Evolutionary conservation across 2,888 invertebrate species (phyloP).

Genomic region (Drosophila longiperda): DNA sequence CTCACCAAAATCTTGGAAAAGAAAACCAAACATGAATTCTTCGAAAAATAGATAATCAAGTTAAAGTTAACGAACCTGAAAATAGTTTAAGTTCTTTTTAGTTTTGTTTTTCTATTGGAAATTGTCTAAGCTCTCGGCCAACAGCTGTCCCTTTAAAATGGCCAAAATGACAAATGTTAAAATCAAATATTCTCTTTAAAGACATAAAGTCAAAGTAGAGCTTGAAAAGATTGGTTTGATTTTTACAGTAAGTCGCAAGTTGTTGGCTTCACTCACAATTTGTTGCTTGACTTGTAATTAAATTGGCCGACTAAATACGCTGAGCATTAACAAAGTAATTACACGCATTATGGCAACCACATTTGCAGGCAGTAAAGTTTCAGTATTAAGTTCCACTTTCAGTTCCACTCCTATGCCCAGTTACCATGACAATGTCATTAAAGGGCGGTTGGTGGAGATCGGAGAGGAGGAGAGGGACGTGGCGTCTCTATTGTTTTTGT

Average conservation of each 20-base stretch:
- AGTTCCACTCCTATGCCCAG: conserved; percentile 13
- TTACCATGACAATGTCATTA: conserved; percentile 25
- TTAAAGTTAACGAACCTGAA: not conserved
- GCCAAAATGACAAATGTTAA: not conserved
- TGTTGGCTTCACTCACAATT: conserved; percentile 18
- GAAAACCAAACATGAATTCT: not conserved
- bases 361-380: conserved; percentile 31
- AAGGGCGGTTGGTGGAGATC: not conserved
- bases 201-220: conserved; percentile 13
- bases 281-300: conserved; percentile 55
- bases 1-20: not conserved
- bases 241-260: conserved; percentile 26
- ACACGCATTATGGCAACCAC: conserved; percentile 70
- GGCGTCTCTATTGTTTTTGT: conserved; percentile 30
- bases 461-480: not conserved
- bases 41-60: not conserved
- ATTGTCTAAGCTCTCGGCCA: not conserved
- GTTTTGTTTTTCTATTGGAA: not conserved
- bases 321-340: conserved; percentile 77
- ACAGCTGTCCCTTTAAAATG: not conserved
- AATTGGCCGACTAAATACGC: conserved; percentile 49
- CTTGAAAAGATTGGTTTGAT: conserved; percentile 44
- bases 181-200: conserved; percentile 5
- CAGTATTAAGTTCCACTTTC: conserved; percentile 13
- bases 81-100: not conserved